Conservation (phyloP, 2,797 vertebrate species). For the Mus spretus region DNA sequence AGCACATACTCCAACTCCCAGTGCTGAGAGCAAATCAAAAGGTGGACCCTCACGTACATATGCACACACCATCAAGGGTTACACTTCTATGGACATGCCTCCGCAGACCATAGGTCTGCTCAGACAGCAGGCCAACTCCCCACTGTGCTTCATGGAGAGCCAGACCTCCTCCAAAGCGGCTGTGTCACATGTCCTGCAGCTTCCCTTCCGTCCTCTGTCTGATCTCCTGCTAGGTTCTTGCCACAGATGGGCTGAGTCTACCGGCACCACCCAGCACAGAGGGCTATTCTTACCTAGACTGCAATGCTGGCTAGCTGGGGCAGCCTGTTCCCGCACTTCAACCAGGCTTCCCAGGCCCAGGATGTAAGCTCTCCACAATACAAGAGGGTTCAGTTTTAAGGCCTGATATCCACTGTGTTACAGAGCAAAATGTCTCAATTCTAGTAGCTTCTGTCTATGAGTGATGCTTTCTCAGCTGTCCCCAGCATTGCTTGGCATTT, state of each 20-base stretch:
- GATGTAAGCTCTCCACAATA: not conserved
- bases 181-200: not conserved
- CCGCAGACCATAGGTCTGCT: not conserved
- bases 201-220: not conserved
- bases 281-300: not conserved
- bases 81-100: not conserved
- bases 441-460: not conserved
- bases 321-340: not conserved
- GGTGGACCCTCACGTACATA: too few relatives aligned
- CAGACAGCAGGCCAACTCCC: too few relatives aligned
- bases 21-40: not conserved
- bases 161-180: rapidly evolving
- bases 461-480: not conserved
- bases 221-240: not conserved
- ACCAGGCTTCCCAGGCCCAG: not conserved
- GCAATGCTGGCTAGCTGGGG: not conserved
- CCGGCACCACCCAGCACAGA: not conserved
- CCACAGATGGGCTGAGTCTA: not conserved
- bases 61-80: not conserved
- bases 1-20: not conserved
- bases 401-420: not conserved
- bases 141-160: not conserved
- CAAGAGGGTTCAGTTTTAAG: not conserved
- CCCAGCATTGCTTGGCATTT: not conserved
- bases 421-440: not conserved